Conservation (phyloP, 2,888 invertebrate genomes). For the Drosophila cognata region DNA sequence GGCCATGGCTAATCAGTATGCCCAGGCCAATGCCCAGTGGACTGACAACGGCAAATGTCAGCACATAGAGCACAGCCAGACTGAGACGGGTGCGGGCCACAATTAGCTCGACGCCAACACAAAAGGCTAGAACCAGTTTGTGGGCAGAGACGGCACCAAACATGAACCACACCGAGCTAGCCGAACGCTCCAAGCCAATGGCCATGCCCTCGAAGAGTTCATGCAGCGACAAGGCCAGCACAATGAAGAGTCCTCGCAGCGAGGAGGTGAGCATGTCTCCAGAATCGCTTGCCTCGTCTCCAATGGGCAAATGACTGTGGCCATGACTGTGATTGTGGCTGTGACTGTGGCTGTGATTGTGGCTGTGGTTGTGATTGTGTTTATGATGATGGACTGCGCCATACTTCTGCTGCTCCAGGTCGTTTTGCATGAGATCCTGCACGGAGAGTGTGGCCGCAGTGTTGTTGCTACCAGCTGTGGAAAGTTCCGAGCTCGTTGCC, state of each 20-base stretch:
- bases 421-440: slow-evolving; percentile 73
- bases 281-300: slow-evolving; percentile 81
- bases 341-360: slow-evolving; percentile 36
- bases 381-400: slow-evolving; percentile 64
- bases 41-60: slow-evolving; percentile 92
- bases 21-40: slow-evolving; percentile 90
- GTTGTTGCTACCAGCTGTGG: slow-evolving; percentile 26
- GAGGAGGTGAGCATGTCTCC: slow-evolving; percentile 80
- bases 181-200: slow-evolving; percentile 90
- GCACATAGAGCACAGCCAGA: slow-evolving; percentile 89
- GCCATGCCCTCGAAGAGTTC: slow-evolving; percentile 94
- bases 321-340: slow-evolving; percentile 43
- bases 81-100: slow-evolving; percentile 88
- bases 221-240: slow-evolving; percentile 92
- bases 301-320: slow-evolving; percentile 75
- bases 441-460: slow-evolving; percentile 60
- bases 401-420: slow-evolving; percentile 71
- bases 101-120: slow-evolving; percentile 93
- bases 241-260: slow-evolving; percentile 91
- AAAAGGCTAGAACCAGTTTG: slow-evolving; percentile 94
- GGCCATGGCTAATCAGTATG: slow-evolving; percentile 89
- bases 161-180: slow-evolving; percentile 90
- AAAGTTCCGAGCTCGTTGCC: slow-evolving; percentile 12
- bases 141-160: slow-evolving; percentile 94
- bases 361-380: slow-evolving; percentile 32